phyloP scores from a whole-genome alignment of 2,113 vertebrate species.

The Mugil cephalus region DNA sequence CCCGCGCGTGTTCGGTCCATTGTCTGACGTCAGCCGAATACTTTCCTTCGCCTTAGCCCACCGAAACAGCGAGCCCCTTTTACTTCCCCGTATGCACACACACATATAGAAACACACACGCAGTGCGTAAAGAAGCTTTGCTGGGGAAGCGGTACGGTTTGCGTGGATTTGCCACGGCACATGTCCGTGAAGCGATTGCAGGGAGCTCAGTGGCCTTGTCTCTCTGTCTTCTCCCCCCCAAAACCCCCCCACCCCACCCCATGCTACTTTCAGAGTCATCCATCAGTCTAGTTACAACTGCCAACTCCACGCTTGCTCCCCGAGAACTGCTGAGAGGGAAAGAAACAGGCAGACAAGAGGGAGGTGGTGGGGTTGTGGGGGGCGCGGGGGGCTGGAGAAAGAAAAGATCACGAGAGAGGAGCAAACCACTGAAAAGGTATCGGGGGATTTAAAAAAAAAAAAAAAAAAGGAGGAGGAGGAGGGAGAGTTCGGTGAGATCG shows the following conservation, averaged over 20 bases:
- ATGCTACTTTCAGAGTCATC: slow-evolving; percentile 74
- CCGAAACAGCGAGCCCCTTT: slow-evolving; percentile 13
- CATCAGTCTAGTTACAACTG: slow-evolving; percentile 80
- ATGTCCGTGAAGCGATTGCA: slow-evolving; percentile 71
- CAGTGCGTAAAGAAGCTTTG: slow-evolving; percentile 44
- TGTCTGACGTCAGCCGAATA: slow-evolving; percentile 32
- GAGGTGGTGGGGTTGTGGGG: no score
- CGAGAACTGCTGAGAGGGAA: slow-evolving; percentile 65
- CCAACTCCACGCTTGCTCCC: slow-evolving; percentile 64
- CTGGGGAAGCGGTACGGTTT: slow-evolving; percentile 51
- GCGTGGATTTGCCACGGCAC: slow-evolving; percentile 63
- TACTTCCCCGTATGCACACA: slow-evolving; percentile 19
- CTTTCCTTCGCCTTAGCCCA: slow-evolving; percentile 23
- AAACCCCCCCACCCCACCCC: background rate
- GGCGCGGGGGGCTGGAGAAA: background rate
- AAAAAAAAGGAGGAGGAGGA: slow-evolving; percentile 8
- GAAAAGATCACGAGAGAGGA: slow-evolving; percentile 22
- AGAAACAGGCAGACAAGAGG: slow-evolving; percentile 11
- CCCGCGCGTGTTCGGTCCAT: slow-evolving; percentile 12
- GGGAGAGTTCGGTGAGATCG: slow-evolving; percentile 32
- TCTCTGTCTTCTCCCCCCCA: slow-evolving; percentile 17
- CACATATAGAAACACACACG: slow-evolving; percentile 25
- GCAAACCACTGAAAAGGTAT: slow-evolving; percentile 31
- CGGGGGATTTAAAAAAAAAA: background rate
- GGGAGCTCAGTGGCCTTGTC: slow-evolving; percentile 60